Percentiles rank a stretch among this genome's conserved stretches.
Conservation (phyloP, 2,797 vertebrate genomes). For the Sorex maritimensis region DNA sequence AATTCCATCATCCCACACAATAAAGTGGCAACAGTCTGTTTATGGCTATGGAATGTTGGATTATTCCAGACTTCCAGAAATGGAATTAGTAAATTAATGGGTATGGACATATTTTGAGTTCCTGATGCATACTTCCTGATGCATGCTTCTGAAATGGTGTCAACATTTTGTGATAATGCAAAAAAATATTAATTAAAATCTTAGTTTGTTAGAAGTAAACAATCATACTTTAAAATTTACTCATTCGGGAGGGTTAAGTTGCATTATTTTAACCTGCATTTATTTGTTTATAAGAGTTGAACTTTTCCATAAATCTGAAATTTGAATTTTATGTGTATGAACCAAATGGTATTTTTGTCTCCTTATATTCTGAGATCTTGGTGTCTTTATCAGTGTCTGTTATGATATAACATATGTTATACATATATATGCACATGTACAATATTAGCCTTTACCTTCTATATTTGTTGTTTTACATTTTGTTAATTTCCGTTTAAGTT, state of each 20-base stretch:
- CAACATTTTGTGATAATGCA: not conserved
- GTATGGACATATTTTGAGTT: slow-evolving; percentile 55
- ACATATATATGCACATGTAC: not conserved
- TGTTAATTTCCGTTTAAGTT: not conserved
- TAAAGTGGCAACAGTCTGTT: slow-evolving; percentile 12
- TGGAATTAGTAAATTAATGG: slow-evolving; percentile 57
- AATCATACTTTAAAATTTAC: not conserved
- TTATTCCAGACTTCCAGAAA: slow-evolving; percentile 54
- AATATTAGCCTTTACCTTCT: not conserved
- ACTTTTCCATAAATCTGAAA: slow-evolving; percentile 31
- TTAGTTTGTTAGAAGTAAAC: slow-evolving; percentile 23
- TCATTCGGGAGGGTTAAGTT: not conserved
- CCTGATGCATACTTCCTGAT: slow-evolving; percentile 51
- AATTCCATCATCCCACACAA: slow-evolving; percentile 38
- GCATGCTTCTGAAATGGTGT: slow-evolving; percentile 5
- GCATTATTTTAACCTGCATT: slow-evolving; percentile 26
- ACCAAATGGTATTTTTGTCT: not conserved
- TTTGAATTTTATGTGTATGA: not conserved
- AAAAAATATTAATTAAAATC: slow-evolving; percentile 43
- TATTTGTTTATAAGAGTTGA: slow-evolving; percentile 12
- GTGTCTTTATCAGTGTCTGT: not conserved
- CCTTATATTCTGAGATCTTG: no score
- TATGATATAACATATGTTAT: not conserved
- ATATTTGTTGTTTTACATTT: not conserved
- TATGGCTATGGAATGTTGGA: slow-evolving; percentile 13